Base-by-base conservation (phyloP, 2,797 vertebrate genomes). In the Champsocephalus gunnari region DNA sequence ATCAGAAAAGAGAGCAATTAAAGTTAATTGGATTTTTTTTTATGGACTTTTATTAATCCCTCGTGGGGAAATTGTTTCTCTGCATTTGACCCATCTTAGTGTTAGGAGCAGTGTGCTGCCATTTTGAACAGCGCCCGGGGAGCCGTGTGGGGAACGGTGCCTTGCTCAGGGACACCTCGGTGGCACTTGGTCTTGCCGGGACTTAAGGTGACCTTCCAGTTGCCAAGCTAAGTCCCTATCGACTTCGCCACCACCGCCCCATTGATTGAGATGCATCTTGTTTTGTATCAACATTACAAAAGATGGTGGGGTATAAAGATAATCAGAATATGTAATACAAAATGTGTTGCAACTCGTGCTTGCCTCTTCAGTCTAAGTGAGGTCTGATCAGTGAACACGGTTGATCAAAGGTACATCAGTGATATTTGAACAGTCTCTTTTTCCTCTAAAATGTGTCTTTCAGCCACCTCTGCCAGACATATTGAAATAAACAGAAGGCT, bases 371-470 rank as follows among this genome's bases (percentile, higher is more conserved):
- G 16, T 70, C 43, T 5, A 56, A 21, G 9, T 57, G 9, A 63
- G 3, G 0, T 68, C 53, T 19, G 53, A 4, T 61, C 24, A 7
- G 11, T 55, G 57, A 66, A 51, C 44, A 69, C 4, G 28, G 28
- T 28, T 28, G 28, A 28, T 28, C 28, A 28, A 65, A 56, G 17
- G 43, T 54, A 51, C 58, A 51, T 12, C 3, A 34, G 17, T 32
- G 5, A 13, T 24, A 5, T 47, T 61, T n/a, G n/a, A n/a, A n/a
- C n/a, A n/a, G n/a, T n/a, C 4, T 45, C 13, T 60, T 5, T 44
- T 47, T 45, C 28, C 24, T 28, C 13, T 64, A 38, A 71, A 63
- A 57, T 47, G 56, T 80, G 69, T 69, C 65, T 45, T 65, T 65
- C 17, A 49, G 38, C 51, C 57, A 53, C 21, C 45, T 50, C 48